Conservation (phyloP, 2,888 invertebrate genomes). For the Andrena minutula region DNA sequence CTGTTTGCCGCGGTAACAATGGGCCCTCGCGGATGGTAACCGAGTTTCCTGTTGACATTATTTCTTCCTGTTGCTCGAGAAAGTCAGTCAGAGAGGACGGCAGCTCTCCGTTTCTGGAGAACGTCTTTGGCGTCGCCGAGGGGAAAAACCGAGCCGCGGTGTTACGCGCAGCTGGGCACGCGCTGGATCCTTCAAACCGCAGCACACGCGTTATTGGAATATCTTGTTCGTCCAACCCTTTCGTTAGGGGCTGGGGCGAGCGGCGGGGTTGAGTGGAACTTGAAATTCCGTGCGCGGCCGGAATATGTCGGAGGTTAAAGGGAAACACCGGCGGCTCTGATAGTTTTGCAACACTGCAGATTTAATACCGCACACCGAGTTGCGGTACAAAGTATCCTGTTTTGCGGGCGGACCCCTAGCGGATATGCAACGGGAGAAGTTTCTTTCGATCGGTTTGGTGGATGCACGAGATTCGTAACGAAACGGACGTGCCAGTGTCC, state of each 20-base stretch:
- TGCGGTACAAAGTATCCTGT: slow-evolving; percentile 31
- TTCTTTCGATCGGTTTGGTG: too few relatives aligned
- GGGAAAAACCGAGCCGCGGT: not conserved
- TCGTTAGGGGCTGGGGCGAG: slow-evolving; percentile 44
- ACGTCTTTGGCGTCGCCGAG: not conserved
- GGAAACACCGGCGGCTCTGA: slow-evolving; percentile 42
- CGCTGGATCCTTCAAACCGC: slow-evolving; percentile 41
- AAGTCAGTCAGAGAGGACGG: not conserved
- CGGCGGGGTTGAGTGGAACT: slow-evolving; percentile 52
- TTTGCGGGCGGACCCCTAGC: not conserved
- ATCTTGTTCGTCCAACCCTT: slow-evolving; percentile 64
- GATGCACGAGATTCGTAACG: too few relatives aligned
- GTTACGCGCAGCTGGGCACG: slow-evolving; percentile 7
- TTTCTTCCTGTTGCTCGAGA: not conserved
- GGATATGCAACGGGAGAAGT: not conserved
- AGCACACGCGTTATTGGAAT: slow-evolving; percentile 66
- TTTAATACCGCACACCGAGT: slow-evolving; percentile 41
- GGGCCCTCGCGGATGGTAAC: slow-evolving; percentile 21
- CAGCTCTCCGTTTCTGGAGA: not conserved
- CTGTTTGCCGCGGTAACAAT: slow-evolving; percentile 8
- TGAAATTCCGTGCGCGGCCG: slow-evolving; percentile 66
- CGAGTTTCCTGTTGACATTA: slow-evolving; percentile 34
- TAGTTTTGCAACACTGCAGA: slow-evolving; percentile 48
- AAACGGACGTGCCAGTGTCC: too few relatives aligned
- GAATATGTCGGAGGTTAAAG: slow-evolving; percentile 62